Evolutionary conservation across 2,797 vertebrate species (phyloP).

Genomic region (Emys orbicularis): DNA sequence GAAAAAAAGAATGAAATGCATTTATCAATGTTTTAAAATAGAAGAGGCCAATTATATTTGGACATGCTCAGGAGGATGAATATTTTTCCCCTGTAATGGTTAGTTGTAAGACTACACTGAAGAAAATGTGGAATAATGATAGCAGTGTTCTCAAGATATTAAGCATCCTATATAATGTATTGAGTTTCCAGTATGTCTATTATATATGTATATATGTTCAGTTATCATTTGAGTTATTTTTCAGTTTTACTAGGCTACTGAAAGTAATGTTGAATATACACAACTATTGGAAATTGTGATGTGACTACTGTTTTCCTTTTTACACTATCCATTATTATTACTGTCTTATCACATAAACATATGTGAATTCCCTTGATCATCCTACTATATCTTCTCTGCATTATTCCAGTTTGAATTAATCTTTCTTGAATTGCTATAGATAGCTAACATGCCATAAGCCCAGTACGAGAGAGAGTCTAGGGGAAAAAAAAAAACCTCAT

Average conservation of each 20-base stretch:
- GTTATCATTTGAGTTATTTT: too few species aligned
- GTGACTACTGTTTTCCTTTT: background rate
- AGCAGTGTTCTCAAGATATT: background rate
- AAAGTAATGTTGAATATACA: background rate
- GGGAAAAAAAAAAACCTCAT: background rate
- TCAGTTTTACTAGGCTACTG: background rate
- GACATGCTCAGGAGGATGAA: background rate
- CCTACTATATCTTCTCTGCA: background rate
- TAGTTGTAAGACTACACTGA: background rate
- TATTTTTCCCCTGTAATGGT: background rate
- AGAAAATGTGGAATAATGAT: background rate
- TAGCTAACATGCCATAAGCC: background rate
- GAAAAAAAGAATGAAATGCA: background rate
- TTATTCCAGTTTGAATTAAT: background rate
- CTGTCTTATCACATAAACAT: background rate
- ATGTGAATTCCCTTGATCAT: background rate
- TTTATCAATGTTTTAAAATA: background rate
- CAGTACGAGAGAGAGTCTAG: background rate
- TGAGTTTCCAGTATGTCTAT: accelerated
- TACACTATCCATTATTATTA: background rate
- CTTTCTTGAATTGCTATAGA: background rate
- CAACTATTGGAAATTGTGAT: background rate
- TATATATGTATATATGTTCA: background rate
- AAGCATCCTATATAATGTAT: background rate
- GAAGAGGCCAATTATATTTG: background rate